Conservation (phyloP, 1,140 invertebrate genomes). For the Brachionus koreanus region DNA sequence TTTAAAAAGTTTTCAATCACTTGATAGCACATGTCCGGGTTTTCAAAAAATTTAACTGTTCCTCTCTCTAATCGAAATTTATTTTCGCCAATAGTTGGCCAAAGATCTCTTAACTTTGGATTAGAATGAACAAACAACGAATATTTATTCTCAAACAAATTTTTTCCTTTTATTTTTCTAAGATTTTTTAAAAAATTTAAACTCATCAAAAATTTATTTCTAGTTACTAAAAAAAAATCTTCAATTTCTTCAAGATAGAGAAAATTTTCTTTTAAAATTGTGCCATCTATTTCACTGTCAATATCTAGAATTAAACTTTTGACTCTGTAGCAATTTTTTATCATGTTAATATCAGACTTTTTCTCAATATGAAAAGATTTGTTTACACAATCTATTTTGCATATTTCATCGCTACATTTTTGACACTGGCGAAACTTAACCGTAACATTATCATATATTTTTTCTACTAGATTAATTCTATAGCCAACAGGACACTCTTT, state of each 20-base stretch:
- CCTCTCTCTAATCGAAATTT: neutral
- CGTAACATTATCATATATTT: neutral
- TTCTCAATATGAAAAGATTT: neutral
- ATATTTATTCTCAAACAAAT: slow-evolving; percentile 18
- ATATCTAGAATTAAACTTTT: slow-evolving; percentile 7
- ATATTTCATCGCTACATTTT: neutral
- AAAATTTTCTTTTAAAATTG: neutral
- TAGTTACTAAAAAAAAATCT: neutral
- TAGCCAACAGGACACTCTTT: slow-evolving; percentile 27
- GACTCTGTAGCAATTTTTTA: slow-evolving; percentile 13
- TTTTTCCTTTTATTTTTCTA: slow-evolving; percentile 5
- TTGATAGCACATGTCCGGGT: neutral
- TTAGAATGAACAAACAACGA: slow-evolving; percentile 24
- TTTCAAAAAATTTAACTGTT: slow-evolving; percentile 17
- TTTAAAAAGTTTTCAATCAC: neutral
- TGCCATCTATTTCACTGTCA: neutral
- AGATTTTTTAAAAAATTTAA: slow-evolving; percentile 11
- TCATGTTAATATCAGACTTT: neutral
- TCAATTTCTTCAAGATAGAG: slow-evolving; percentile 20
- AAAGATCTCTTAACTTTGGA: slow-evolving; percentile 9
- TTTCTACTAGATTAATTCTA: neutral
- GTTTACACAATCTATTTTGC: slow-evolving; percentile 14
- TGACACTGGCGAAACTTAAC: neutral
- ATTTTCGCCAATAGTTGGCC: neutral
- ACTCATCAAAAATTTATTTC: neutral